These are phyloP conservation scores for Mustela nigripes DNA, from an alignment of 2,113 vertebrate genomes.

Conservation along the genomic window DNA sequence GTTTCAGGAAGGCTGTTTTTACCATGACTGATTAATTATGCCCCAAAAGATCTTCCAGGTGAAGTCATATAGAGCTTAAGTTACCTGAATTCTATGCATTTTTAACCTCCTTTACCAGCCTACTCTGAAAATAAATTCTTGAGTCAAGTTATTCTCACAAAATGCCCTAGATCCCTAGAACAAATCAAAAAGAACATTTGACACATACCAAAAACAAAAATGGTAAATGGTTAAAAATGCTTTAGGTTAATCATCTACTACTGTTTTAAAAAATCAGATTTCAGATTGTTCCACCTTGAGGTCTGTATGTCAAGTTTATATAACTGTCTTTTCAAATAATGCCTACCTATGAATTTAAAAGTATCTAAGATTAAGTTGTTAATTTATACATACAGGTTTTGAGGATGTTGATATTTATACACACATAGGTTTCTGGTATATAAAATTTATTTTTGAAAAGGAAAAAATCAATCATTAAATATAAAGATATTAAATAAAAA, in stretches of 20 bases:
- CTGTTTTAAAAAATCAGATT: slow-evolving; percentile 22
- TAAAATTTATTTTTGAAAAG: slow-evolving; percentile 75
- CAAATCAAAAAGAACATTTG: slow-evolving; percentile 57
- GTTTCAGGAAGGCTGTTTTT: slow-evolving; percentile 46
- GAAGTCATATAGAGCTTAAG: not conserved
- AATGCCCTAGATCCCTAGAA: not conserved
- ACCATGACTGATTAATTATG: not conserved
- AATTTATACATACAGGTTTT: not conserved
- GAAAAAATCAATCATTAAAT: not conserved
- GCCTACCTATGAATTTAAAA: slow-evolving; percentile 11
- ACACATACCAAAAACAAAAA: slow-evolving; percentile 35
- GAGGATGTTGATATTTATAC: no score
- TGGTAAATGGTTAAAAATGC: slow-evolving; percentile 19
- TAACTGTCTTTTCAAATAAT: slow-evolving; percentile 45
- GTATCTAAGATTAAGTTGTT: not conserved
- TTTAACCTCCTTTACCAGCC: slow-evolving; percentile 57
- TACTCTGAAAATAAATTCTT: slow-evolving; percentile 66
- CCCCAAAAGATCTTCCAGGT: not conserved
- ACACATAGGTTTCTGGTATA: slow-evolving; percentile 32
- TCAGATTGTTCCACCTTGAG: not conserved
- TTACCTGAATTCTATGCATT: slow-evolving; percentile 50
- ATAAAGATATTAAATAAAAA: no score
- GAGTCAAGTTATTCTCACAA: not conserved
- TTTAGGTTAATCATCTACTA: not conserved
- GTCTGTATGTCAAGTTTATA: slow-evolving; percentile 46